Conservation (phyloP, 2,797 vertebrate genomes). For the Zenarchopterus dispar region DNA sequence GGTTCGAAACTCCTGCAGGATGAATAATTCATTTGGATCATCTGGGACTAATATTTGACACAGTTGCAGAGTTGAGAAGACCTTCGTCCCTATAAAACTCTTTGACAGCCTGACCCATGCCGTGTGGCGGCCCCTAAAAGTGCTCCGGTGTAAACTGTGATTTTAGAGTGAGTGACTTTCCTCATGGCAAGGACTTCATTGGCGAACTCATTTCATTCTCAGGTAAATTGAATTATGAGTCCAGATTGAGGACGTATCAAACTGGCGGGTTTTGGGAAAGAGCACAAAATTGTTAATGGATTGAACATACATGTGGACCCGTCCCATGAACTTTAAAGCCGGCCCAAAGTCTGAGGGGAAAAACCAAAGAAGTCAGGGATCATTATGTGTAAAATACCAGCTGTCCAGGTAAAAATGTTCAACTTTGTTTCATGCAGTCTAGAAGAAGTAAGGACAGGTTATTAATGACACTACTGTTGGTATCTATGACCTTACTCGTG, state of each 20-base stretch:
- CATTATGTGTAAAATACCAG: neutral
- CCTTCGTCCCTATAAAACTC: slow-evolving; percentile 42
- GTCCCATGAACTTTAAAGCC: slow-evolving; percentile 10
- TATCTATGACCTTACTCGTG: too few species aligned
- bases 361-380: slow-evolving; percentile 10
- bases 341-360: slow-evolving; percentile 15
- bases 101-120: slow-evolving; percentile 32
- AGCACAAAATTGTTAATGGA: slow-evolving; percentile 26
- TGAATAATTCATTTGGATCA: slow-evolving; percentile 37
- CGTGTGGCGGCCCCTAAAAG: slow-evolving; percentile 55
- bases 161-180: slow-evolving; percentile 9
- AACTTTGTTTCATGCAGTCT: too few species aligned
- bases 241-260: neutral
- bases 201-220: slow-evolving; percentile 9
- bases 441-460: too few species aligned
- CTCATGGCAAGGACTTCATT: slow-evolving; percentile 6
- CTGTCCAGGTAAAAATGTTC: slow-evolving; percentile 1
- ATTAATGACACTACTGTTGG: too few species aligned
- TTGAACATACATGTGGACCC: slow-evolving; percentile 24
- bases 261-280: slow-evolving; percentile 26
- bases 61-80: slow-evolving; percentile 45
- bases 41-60: slow-evolving; percentile 60
- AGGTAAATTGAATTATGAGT: slow-evolving; percentile 28
- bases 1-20: slow-evolving; percentile 1
- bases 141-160: slow-evolving; percentile 30